Conservation (phyloP, 2,888 invertebrate genomes). For the Seira sanloemensis region DNA sequence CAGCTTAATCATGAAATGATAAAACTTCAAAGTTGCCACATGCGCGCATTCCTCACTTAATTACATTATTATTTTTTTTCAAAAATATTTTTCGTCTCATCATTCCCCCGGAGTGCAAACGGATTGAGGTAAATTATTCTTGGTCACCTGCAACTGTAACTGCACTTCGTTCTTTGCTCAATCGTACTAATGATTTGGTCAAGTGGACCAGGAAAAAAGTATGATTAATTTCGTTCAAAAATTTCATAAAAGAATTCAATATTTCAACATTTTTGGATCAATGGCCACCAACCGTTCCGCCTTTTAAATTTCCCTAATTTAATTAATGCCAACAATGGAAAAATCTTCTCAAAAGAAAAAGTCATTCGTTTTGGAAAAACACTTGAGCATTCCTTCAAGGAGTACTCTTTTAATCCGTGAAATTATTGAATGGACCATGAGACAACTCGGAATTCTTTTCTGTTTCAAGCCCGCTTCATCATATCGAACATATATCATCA, state of each 20-base stretch:
- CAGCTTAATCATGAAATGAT: slow-evolving; percentile 31
- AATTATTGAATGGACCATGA: slow-evolving; percentile 49
- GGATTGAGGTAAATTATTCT: not conserved
- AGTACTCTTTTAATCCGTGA: slow-evolving; percentile 39
- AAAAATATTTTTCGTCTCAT: not conserved
- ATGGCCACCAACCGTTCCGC: slow-evolving; percentile 21
- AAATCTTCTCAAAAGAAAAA: not conserved
- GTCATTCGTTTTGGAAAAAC: slow-evolving; percentile 15
- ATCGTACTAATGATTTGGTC: not conserved
- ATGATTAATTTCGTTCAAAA: slow-evolving; percentile 4
- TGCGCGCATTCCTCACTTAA: not conserved
- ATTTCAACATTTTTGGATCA: slow-evolving; percentile 1
- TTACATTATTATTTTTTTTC: not conserved
- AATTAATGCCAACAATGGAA: slow-evolving; percentile 71
- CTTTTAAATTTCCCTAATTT: slow-evolving; percentile 71
- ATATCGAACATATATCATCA: not conserved
- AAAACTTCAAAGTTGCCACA: not conserved
- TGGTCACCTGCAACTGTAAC: not conserved
- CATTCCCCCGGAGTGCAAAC: not conserved
- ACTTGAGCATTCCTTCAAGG: slow-evolving; percentile 21
- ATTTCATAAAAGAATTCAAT: not conserved
- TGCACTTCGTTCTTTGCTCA: too few relatives aligned
- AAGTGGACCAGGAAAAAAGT: not conserved
- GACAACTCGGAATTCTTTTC: slow-evolving; percentile 37
- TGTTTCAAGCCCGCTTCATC: not conserved